These are phyloP conservation scores for Atrina japonica DNA, from an alignment of 2,888 invertebrate species.

Conservation along the genomic window DNA sequence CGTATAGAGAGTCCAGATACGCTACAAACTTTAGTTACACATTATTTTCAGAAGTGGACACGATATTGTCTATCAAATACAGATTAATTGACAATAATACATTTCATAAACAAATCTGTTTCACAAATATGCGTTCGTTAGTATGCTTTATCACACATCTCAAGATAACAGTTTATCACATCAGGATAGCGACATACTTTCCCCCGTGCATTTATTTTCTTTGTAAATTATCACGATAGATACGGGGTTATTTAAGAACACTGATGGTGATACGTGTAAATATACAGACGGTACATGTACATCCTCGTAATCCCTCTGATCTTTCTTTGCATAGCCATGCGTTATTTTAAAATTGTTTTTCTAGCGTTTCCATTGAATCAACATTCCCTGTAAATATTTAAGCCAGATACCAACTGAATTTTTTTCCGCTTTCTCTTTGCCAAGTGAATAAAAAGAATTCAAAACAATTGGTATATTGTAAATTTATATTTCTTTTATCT, in stretches of 20 bases:
- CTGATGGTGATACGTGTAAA: neutral
- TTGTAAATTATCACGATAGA: slow-evolving; percentile 2
- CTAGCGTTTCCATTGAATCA: neutral
- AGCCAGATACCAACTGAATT: too few relatives aligned
- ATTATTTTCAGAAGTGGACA: too few relatives aligned
- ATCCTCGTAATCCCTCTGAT: neutral
- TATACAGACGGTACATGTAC: neutral
- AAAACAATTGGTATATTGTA: too few relatives aligned
- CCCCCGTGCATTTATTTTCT: slow-evolving; percentile 1
- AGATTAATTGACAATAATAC: too few relatives aligned
- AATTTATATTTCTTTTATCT: too few relatives aligned
- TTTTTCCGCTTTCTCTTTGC: too few relatives aligned
- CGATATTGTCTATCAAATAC: too few relatives aligned
- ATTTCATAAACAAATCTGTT: too few relatives aligned
- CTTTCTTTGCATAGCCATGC: too few relatives aligned
- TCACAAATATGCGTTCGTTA: neutral
- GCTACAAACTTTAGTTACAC: too few relatives aligned
- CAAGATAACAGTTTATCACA: neutral
- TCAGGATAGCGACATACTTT: neutral
- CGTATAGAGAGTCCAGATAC: too few relatives aligned
- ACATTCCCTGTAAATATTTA: neutral
- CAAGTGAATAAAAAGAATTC: too few relatives aligned
- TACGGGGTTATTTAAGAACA: neutral
- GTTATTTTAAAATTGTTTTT: neutral
- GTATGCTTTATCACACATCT: slow-evolving; percentile 6